Percentiles rank a stretch among this genome's conserved stretches.
Conservation (phyloP, 2,113 vertebrate genomes). For the Syngnathus scovelli region DNA sequence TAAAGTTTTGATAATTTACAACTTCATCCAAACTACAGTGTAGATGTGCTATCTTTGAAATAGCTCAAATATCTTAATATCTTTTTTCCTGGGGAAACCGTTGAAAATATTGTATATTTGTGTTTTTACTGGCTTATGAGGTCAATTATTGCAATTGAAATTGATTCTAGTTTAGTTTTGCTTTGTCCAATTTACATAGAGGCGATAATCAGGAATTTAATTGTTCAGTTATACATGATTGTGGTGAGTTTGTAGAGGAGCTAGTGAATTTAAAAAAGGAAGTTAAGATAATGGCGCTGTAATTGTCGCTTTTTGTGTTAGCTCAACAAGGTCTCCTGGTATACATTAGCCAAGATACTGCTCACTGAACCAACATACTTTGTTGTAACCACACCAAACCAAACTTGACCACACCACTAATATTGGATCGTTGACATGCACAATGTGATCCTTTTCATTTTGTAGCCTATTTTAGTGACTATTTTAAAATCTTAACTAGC, state of each 20-base stretch:
- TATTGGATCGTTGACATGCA: not conserved
- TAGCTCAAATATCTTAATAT: too few species aligned
- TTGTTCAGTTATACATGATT: too few species aligned
- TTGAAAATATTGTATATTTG: too few species aligned
- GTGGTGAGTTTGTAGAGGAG: not conserved
- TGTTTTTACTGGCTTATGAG: not conserved
- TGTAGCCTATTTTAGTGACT: not conserved
- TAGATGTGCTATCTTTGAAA: too few species aligned
- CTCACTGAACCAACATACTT: not conserved
- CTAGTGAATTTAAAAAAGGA: not conserved
- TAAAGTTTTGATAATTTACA: too few species aligned
- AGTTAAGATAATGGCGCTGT: not conserved
- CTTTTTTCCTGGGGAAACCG: too few species aligned
- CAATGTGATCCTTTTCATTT: not conserved
- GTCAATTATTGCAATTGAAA: not conserved
- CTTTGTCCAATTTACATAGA: not conserved
- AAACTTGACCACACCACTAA: not conserved
- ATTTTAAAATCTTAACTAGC: not conserved
- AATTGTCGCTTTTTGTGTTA: not conserved
- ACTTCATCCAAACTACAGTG: too few species aligned
- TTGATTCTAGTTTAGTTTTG: not conserved
- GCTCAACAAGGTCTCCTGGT: not conserved
- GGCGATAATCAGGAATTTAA: too few species aligned
- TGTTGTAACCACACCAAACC: not conserved
- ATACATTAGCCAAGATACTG: not conserved